Percentiles rank a stretch among this genome's conserved stretches.
Conservation (phyloP, 2,888 invertebrate genomes). For the Pogonocherus hispidulus region DNA sequence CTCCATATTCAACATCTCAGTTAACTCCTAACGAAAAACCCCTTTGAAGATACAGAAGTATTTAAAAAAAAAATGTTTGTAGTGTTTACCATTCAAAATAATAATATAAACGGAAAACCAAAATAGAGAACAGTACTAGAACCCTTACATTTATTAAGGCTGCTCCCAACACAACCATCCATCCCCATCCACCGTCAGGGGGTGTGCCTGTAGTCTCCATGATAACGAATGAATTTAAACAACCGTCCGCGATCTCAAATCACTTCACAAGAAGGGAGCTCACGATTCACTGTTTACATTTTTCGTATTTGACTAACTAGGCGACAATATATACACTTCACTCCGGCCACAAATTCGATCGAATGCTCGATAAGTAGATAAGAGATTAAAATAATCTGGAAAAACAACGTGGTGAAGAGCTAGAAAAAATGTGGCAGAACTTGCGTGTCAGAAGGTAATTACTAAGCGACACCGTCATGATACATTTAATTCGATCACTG, state of each 20-base stretch:
- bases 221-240: background rate
- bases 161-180: conserved; percentile 94
- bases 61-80: too few species aligned
- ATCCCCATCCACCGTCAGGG: conserved; percentile 96
- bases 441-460: too few species aligned
- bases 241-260: background rate
- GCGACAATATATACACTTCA: conserved; percentile 24
- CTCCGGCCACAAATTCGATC: conserved; percentile 2
- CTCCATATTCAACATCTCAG: too few species aligned
- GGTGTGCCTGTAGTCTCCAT: conserved; percentile 66
- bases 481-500: background rate
- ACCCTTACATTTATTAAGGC: conserved; percentile 95
- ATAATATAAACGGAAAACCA: too few species aligned
- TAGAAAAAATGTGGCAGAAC: background rate
- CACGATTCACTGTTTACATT: conserved; percentile 28
- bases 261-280: conserved; percentile 4
- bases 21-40: too few species aligned
- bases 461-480: background rate
- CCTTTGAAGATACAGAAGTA: too few species aligned
- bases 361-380: conserved; percentile 20
- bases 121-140: too few species aligned
- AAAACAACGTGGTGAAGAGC: background rate
- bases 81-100: too few species aligned
- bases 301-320: background rate
- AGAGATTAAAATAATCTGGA: conserved; percentile 6